A percentile compares a stretch with the other conserved stretches of the same genome.
phyloP scores from a whole-genome alignment of 2,113 vertebrate species.

The Melanocharis versteri region DNA sequence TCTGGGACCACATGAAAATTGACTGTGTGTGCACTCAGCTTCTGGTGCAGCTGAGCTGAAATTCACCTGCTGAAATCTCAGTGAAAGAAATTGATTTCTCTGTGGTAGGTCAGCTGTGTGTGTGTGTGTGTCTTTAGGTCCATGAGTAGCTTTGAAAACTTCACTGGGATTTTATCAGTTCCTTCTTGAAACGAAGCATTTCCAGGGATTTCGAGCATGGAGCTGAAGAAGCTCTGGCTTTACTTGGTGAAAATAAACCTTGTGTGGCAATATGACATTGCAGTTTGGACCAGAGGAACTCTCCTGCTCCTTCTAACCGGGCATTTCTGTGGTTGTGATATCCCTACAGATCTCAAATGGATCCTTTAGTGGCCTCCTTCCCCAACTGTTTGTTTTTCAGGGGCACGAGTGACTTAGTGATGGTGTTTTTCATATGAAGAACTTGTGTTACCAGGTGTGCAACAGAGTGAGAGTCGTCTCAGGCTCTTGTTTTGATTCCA shows the following conservation, averaged over 20 bases:
- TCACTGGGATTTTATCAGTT: background rate
- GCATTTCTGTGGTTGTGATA: background rate
- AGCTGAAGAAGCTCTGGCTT: background rate
- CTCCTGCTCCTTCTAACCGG: background rate
- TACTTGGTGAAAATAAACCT: background rate
- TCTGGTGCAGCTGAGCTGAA: background rate
- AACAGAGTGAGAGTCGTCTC: background rate
- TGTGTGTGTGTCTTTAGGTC: background rate
- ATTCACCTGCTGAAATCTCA: background rate
- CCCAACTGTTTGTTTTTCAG: background rate
- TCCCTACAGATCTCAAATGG: background rate
- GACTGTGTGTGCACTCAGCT: background rate
- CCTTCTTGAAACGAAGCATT: accelerated
- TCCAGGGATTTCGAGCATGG: background rate
- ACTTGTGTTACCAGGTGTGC: background rate
- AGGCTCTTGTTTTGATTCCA: background rate
- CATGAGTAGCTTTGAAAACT: background rate
- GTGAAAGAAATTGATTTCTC: background rate
- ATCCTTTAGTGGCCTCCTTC: background rate
- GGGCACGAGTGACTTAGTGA: background rate
- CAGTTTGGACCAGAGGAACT: background rate
- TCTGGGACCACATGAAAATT: background rate
- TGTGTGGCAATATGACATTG: background rate
- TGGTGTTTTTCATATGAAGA: background rate
- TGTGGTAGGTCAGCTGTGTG: background rate